These are phyloP conservation scores for Antheraea mylitta DNA, from an alignment of 1,140 invertebrate species.

Conservation along the genomic window DNA sequence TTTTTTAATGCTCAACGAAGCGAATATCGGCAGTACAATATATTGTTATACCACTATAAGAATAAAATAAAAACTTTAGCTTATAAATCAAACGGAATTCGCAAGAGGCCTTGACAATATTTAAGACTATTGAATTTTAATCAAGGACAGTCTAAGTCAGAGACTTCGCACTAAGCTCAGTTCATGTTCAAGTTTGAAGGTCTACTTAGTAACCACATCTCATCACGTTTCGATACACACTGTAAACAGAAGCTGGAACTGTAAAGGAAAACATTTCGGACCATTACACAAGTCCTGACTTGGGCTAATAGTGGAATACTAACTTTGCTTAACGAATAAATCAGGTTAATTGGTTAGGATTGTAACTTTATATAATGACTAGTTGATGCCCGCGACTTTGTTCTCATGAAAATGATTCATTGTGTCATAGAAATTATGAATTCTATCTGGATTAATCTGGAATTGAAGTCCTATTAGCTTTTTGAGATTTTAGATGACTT, in stretches of 20 bases:
- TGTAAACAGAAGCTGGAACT: conserved; percentile 15
- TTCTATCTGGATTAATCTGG: no score
- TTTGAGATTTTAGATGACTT: no score
- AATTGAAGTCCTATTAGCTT: no score
- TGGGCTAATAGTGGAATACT: conserved; percentile 23
- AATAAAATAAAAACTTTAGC: no score
- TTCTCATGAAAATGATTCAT: no score
- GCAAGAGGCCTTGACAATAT: background rate
- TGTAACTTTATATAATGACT: conserved; percentile 20
- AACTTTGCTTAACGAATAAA: conserved; percentile 25
- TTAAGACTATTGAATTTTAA: background rate
- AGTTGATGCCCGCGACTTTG: background rate
- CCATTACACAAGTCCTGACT: conserved; percentile 29
- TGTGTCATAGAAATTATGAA: no score
- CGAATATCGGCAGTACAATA: no score
- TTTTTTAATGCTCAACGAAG: no score
- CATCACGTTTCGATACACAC: conserved; percentile 14
- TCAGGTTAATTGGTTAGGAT: conserved; percentile 19
- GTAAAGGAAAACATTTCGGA: conserved; percentile 17
- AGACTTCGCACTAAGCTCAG: background rate
- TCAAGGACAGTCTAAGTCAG: background rate
- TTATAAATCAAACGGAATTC: no score
- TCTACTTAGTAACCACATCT: conserved; percentile 10
- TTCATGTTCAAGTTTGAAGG: conserved; percentile 8
- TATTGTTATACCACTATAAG: no score